Percentiles rank a stretch among this genome's conserved stretches.
Conservation (phyloP, 2,797 vertebrate species). For the Decapterus maruadsi region DNA sequence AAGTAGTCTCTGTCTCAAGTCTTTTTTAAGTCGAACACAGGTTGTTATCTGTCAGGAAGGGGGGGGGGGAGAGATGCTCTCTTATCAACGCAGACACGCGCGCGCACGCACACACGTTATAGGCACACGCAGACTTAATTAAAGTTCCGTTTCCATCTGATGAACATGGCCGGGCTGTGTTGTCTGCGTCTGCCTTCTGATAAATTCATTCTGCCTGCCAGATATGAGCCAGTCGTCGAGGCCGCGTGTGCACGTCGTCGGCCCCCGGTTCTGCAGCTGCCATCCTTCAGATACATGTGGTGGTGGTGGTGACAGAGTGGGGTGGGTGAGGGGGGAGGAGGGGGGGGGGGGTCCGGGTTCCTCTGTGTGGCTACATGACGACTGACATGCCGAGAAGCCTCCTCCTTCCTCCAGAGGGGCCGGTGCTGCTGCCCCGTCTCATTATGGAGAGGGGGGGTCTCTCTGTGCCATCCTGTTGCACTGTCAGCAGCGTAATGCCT, state of each 20-base stretch:
- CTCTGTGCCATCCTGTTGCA: constrained; percentile 71
- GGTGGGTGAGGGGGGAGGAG: no score
- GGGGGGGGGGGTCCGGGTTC: constrained; percentile 59
- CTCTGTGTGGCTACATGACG: constrained; percentile 57
- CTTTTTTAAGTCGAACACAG: constrained; percentile 75
- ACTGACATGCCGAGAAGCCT: constrained; percentile 69
- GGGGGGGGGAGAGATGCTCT: constrained; percentile 42
- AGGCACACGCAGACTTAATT: constrained; percentile 72
- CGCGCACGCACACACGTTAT: constrained; percentile 31
- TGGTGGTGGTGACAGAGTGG: constrained; percentile 67
- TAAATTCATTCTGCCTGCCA: constrained; percentile 72
- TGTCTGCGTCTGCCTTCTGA: constrained; percentile 69
- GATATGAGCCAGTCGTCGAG: constrained; percentile 67
- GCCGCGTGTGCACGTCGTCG: constrained; percentile 30
- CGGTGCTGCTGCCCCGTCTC: constrained; percentile 78
- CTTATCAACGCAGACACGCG: constrained; percentile 48
- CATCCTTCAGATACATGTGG: constrained; percentile 62
- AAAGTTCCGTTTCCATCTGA: constrained; percentile 72
- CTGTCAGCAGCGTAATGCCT: constrained; percentile 82
- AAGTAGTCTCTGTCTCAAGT: constrained; percentile 67
- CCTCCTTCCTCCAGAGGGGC: constrained; percentile 63
- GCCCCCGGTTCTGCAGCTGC: constrained; percentile 69
- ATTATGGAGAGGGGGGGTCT: constrained; percentile 83
- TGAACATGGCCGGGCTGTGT: constrained; percentile 58
- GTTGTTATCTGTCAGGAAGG: constrained; percentile 78